Evolutionary conservation across 2,113 vertebrate genomes (phyloP), one percentile per base, ranked within the genome.

Genomic region (Hemiscyllium ocellatum): DNA sequence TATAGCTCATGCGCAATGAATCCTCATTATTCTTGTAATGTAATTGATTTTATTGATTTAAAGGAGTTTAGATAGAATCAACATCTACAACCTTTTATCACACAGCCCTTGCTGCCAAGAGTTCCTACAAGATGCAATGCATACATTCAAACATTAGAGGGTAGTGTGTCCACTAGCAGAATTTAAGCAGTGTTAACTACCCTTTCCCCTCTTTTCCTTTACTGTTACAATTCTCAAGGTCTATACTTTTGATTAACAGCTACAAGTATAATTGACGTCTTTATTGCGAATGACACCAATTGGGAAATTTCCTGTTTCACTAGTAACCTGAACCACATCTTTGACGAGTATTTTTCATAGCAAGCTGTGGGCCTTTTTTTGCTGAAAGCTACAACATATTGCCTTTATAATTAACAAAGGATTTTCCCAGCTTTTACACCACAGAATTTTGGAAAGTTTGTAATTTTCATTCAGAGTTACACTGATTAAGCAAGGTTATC

Each of bases 231-330:
- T 95, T 26, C 68, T 95, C 94, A 95, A 95, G 94, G 94, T 95
- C 68, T 95, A 95, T 69, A 33, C 17, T 52, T 93, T 95, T 94
- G 66, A 95, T 95, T 95, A 95, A 72, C 68, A 95, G 42, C 47
- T 95, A 95, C 69, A 72, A 72, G 24, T 95, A 69, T 95, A 95
- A 95, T 47, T 50, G 94, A 95, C 94, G 52, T 95, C 94, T 95
- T 72, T 95, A 76, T 52, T 72, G 69, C 72, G 94, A 93, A 93
- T n/a, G n/a, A 33, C 33, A 93, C 61, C 56, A 66, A 93, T 66
- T 66, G 61, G 72, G 42, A 95, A 72, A 95, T 95, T 94, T 95
- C 69, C 94, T 72, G 24, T 52, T 95, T 52, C 91, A 94, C 37
- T 24, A 70, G 91, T 69, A 69, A 69, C 37, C 91, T 94, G 24